Base-by-base conservation (phyloP, 2,797 vertebrate genomes). In the Sebastolobus altivelis region DNA sequence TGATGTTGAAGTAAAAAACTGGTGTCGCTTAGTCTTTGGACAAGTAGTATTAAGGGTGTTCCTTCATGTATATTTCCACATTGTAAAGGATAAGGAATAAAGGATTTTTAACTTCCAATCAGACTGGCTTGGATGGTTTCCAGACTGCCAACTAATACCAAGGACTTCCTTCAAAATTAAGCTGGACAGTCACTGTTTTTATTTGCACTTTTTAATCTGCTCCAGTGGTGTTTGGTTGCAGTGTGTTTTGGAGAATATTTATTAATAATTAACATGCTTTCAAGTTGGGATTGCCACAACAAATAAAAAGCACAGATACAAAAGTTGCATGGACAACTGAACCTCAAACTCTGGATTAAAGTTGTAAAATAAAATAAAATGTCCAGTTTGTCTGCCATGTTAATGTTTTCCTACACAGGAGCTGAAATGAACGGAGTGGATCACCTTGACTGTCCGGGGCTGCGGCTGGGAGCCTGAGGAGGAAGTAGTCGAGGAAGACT, bases 371-470 rank as follows among this genome's bases (percentile, higher is more conserved):
- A 7, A 69, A 54, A n/a, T 4, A 25, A n/a, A 25, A 46, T 3
- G 4, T 29, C 5, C 6, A 27, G 13, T 35, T 46, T 43, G 22
- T 43, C 35, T 11, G 7, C 13, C 20, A 5, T 38, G 20, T 49
- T 4, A 35, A 37, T 43, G 25, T 43, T 5, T 18, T n/a, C 6
- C 29, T 65, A 65, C 60, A 66, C 29, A 37, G 65, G 66, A 60
- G 5, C 7, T 37, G 2, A 22, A n/a, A 12, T 33, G 75, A 79
- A 56, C 12, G 62, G 25, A 37, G 40, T 5, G 56, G 8, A 38
- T 89, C 80, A 94, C 94, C 97, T 99, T 99, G 90, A 99, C 98
- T 55, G 98, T 97, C 90, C 98, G 97, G 62, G 97, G 95, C 77
- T 92, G 94, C 5, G 96, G 95, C 82, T 98, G 97, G 63, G 97